phyloP scores from a whole-genome alignment of 2,797 vertebrate species.

The Clarias laeviceps region DNA sequence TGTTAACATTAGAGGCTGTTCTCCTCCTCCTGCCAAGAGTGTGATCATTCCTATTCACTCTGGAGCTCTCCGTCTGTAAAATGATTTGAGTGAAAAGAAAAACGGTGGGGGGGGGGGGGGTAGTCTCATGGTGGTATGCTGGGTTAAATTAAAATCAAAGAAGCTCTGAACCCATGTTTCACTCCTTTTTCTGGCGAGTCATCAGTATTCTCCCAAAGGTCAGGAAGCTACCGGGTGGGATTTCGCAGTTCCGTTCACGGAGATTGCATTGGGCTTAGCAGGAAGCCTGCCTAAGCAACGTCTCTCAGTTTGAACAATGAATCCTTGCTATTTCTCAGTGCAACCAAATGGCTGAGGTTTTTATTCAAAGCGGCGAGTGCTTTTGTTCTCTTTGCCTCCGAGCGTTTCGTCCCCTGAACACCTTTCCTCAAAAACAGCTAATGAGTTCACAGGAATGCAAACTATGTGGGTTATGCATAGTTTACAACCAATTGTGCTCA shows the following conservation, averaged over 20 bases:
- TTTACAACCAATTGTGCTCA: slow-evolving; percentile 48
- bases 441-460: slow-evolving; percentile 56
- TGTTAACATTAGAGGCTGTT: slow-evolving; percentile 49
- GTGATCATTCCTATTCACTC: slow-evolving; percentile 48
- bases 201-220: slow-evolving; percentile 49
- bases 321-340: background rate
- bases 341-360: slow-evolving; percentile 18
- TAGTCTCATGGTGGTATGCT: slow-evolving; percentile 16
- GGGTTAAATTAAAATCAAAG: slow-evolving; percentile 48
- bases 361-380: slow-evolving; percentile 26
- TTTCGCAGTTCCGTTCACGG: slow-evolving; percentile 18
- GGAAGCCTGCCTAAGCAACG: background rate
- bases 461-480: slow-evolving; percentile 43
- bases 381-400: slow-evolving; percentile 46
- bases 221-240: slow-evolving; percentile 27
- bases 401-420: slow-evolving; percentile 40
- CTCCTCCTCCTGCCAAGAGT: slow-evolving; percentile 50
- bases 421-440: slow-evolving; percentile 50
- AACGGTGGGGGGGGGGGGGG: background rate
- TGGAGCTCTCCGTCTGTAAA: slow-evolving; percentile 41
- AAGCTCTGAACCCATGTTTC: slow-evolving; percentile 38
- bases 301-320: background rate
- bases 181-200: slow-evolving; percentile 35
- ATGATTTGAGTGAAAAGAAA: slow-evolving; percentile 31
- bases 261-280: slow-evolving; percentile 29